Evolutionary conservation across 2,113 vertebrate species (phyloP).

Genomic region (Scomber japonicus): DNA sequence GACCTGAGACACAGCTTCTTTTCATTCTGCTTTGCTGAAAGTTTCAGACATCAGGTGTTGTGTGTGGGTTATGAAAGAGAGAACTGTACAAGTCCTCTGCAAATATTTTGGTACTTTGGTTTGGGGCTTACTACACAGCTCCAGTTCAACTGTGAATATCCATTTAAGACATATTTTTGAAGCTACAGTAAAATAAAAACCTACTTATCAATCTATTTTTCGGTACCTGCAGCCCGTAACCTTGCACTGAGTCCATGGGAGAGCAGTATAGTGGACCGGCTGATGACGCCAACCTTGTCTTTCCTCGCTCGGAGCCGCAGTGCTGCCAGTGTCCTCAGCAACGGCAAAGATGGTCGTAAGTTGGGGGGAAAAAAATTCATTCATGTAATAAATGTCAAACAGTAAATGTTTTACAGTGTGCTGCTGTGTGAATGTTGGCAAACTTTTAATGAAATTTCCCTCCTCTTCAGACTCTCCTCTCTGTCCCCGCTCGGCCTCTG

Average conservation of each 20-base stretch:
- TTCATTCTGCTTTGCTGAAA: slow-evolving; percentile 3
- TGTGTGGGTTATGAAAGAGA: slow-evolving; percentile 1
- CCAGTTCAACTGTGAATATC: slow-evolving; percentile 5
- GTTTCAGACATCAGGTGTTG: neutral
- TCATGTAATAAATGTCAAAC: neutral
- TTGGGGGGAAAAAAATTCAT: slow-evolving; percentile 4
- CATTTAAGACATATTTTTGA: neutral
- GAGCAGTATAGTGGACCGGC: slow-evolving; percentile 97
- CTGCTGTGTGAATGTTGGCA: neutral
- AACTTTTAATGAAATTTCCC: slow-evolving; percentile 7
- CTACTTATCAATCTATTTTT: neutral
- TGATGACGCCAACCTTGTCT: slow-evolving; percentile 97
- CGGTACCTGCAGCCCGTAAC: slow-evolving; percentile 86
- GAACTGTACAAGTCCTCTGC: neutral
- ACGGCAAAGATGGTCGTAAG: slow-evolving; percentile 92
- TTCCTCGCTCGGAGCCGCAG: slow-evolving; percentile 97
- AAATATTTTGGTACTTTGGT: neutral
- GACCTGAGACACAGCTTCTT: neutral
- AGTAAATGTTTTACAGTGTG: fast-evolving
- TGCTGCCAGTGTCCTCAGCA: slow-evolving; percentile 91
- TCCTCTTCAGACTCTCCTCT: slow-evolving; percentile 87
- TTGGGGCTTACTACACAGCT: neutral
- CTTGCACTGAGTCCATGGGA: slow-evolving; percentile 94
- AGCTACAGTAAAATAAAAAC: neutral
- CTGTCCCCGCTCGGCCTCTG: slow-evolving; percentile 95